phyloP scores from a whole-genome alignment of 2,113 vertebrate genomes.

The Dicerorhinus sumatrensis region DNA sequence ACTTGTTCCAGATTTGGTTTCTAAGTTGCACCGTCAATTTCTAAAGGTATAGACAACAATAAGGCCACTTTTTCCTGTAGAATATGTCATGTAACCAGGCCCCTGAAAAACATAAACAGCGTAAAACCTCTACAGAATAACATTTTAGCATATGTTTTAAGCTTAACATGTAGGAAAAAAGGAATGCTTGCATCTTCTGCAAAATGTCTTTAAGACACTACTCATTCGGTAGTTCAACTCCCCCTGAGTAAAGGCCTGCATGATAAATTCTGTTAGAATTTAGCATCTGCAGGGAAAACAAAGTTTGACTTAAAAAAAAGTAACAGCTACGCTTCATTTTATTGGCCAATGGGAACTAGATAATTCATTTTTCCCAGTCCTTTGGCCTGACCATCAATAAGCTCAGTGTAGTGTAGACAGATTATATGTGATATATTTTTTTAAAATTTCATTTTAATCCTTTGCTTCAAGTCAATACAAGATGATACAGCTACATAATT shows the following conservation, averaged over 20 bases:
- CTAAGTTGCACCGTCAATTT: neutral
- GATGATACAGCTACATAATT: neutral
- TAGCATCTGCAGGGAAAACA: neutral
- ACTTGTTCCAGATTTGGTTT: conserved; percentile 42
- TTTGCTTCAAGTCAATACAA: neutral
- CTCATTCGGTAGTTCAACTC: neutral
- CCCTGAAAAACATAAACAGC: neutral
- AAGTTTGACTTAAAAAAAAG: neutral
- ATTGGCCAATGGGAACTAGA: neutral
- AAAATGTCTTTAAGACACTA: neutral
- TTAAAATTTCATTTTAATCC: conserved; percentile 7
- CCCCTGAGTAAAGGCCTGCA: neutral
- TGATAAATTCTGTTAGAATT: neutral
- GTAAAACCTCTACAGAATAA: neutral
- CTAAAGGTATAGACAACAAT: neutral
- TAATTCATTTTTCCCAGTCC: conserved; percentile 20
- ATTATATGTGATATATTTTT: neutral
- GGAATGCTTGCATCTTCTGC: neutral
- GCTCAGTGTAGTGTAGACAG: neutral
- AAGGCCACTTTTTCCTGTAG: neutral
- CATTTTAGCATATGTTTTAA: neutral
- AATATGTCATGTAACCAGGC: neutral
- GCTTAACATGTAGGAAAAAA: neutral
- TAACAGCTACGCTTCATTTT: neutral
- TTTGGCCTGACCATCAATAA: neutral